These are phyloP conservation scores for Mesembrinibis cayennensis DNA, from an alignment of 2,113 vertebrate genomes.

Conservation along the genomic window DNA sequence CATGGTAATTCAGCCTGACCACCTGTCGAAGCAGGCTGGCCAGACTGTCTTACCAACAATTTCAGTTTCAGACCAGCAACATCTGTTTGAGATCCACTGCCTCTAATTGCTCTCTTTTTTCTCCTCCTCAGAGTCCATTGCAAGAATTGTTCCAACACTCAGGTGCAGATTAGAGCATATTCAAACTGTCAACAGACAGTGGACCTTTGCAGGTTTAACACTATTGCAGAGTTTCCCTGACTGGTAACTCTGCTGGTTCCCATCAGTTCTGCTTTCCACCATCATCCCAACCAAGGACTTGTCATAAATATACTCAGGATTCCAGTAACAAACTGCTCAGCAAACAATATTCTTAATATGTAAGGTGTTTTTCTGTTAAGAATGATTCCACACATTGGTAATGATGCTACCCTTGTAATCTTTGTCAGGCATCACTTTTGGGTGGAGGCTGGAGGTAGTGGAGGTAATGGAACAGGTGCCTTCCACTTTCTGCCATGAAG, in stretches of 20 bases:
- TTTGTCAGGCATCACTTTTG: neutral
- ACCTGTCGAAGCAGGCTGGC: neutral
- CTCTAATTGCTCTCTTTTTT: neutral
- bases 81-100: neutral
- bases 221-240: neutral
- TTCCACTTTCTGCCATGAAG: neutral
- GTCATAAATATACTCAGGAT: neutral
- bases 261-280: neutral
- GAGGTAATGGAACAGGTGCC: neutral
- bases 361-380: neutral
- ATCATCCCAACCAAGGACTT: neutral
- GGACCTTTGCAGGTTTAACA: neutral
- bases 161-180: neutral
- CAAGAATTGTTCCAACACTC: neutral
- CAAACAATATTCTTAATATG: neutral
- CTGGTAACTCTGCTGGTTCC: neutral
- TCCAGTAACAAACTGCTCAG: neutral
- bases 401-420: neutral
- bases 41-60: neutral
- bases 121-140: neutral
- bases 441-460: rapidly evolving
- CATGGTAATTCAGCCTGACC: neutral
- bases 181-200: neutral
- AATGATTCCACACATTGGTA: neutral
- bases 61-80: neutral